Conservation (phyloP, 2,888 invertebrate species). For the Calephelis perditalis region DNA sequence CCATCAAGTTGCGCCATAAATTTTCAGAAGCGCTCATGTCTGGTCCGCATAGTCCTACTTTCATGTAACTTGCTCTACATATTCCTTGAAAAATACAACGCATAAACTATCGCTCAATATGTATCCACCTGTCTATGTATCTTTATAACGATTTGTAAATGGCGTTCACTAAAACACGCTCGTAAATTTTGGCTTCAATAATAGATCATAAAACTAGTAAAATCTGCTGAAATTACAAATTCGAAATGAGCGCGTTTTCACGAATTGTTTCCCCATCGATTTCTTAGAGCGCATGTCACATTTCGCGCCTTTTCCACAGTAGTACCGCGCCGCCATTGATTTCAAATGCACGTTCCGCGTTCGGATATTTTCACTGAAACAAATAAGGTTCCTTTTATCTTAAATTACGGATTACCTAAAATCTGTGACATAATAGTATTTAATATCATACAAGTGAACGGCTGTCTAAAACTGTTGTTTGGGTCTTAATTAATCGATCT, state of each 20-base stretch:
- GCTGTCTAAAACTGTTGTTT: not conserved
- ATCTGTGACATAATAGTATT: slow-evolving; percentile 9
- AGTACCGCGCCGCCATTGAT: slow-evolving; percentile 43
- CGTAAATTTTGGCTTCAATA: slow-evolving; percentile 12
- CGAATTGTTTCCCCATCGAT: slow-evolving; percentile 57
- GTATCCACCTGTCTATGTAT: no score
- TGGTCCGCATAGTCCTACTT: no score
- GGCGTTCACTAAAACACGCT: slow-evolving; percentile 2
- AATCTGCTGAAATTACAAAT: slow-evolving; percentile 29
- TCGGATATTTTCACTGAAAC: slow-evolving; percentile 29
- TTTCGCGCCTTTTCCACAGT: slow-evolving; percentile 47
- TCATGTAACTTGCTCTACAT: no score
- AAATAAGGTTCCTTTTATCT: slow-evolving; percentile 24
- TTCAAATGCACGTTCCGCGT: slow-evolving; percentile 31
- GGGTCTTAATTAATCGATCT: not conserved
- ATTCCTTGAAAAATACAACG: no score
- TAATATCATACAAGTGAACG: not conserved
- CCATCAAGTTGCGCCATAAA: no score
- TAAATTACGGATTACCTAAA: slow-evolving; percentile 25
- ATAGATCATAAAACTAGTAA: slow-evolving; percentile 20
- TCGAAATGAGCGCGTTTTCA: slow-evolving; percentile 38
- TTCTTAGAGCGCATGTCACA: slow-evolving; percentile 69
- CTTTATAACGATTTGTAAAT: no score
- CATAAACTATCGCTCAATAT: no score
- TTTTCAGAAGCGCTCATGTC: no score